phyloP scores from a whole-genome alignment of 2,113 vertebrate species.

The Haliaeetus leucogaster region DNA sequence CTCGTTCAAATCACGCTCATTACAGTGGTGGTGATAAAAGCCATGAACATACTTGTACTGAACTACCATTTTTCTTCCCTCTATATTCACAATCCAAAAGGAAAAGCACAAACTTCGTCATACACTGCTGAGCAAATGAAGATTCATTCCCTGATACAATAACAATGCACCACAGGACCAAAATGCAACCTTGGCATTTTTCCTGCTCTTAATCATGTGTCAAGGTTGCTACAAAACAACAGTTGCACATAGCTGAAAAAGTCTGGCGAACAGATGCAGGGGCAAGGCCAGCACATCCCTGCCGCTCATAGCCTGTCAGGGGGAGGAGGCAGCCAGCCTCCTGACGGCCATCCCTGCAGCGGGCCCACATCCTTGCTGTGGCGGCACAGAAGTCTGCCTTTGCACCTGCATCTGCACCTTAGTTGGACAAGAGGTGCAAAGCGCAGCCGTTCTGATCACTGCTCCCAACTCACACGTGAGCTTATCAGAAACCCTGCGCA shows the following conservation, averaged over 20 bases:
- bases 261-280: not conserved
- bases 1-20: not conserved
- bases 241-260: not conserved
- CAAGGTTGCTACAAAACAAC: not conserved
- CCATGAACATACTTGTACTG: not conserved
- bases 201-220: not conserved
- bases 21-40: not conserved
- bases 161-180: not conserved
- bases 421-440: not conserved
- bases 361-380: fast-evolving
- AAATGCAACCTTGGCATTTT: not conserved
- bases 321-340: not conserved
- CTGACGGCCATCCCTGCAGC: fast-evolving
- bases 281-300: fast-evolving
- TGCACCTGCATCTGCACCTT: not conserved
- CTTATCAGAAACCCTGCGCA: not conserved
- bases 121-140: not conserved
- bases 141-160: not conserved
- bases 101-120: not conserved
- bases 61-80: not conserved
- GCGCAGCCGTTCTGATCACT: not conserved
- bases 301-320: fast-evolving
- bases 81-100: not conserved
- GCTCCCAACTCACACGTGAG: not conserved
- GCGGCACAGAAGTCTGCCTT: fast-evolving